phyloP scores from a whole-genome alignment of 2,888 invertebrate genomes.

The Drosophila pseudotalamancana region DNA sequence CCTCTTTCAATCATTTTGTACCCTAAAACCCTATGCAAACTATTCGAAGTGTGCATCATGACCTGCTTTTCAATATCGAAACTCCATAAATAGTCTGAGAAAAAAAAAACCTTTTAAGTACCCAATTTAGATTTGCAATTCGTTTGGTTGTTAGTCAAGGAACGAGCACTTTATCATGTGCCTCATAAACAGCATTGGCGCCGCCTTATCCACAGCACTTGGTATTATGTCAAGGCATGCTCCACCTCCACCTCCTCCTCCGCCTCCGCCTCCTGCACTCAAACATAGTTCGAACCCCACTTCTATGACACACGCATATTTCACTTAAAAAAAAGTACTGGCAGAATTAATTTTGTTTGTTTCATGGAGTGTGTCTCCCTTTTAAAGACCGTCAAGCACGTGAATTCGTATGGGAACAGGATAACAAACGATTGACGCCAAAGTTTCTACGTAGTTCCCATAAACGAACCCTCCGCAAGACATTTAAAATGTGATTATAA shows the following conservation, averaged over 20 bases:
- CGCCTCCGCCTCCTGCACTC: slow-evolving; percentile 1
- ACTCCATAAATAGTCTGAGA: slow-evolving; percentile 4
- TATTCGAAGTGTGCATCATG: neutral
- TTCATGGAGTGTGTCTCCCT: slow-evolving; percentile 20
- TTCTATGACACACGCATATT: slow-evolving; percentile 33
- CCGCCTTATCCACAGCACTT: slow-evolving; percentile 34
- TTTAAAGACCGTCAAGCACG: slow-evolving; percentile 60
- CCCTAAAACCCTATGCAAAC: too few species aligned
- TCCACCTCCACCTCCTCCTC: neutral
- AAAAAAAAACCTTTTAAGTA: slow-evolving; percentile 1
- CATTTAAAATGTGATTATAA: slow-evolving; percentile 76
- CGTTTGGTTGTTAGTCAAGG: slow-evolving; percentile 20
- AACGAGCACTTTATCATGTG: slow-evolving; percentile 49
- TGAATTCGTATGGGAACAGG: slow-evolving; percentile 7
- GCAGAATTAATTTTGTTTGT: slow-evolving; percentile 52
- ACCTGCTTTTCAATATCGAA: neutral
- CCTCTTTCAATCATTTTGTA: too few species aligned
- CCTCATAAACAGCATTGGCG: slow-evolving; percentile 67
- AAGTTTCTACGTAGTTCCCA: neutral
- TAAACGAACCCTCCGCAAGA: slow-evolving; percentile 7
- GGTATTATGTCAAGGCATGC: slow-evolving; percentile 10
- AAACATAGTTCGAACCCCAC: neutral
- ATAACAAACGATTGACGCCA: slow-evolving; percentile 33
- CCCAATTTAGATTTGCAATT: slow-evolving; percentile 7
- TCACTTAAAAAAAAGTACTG: slow-evolving; percentile 36